Conservation (phyloP, 2,113 vertebrate species). For the Lepus timidus region DNA sequence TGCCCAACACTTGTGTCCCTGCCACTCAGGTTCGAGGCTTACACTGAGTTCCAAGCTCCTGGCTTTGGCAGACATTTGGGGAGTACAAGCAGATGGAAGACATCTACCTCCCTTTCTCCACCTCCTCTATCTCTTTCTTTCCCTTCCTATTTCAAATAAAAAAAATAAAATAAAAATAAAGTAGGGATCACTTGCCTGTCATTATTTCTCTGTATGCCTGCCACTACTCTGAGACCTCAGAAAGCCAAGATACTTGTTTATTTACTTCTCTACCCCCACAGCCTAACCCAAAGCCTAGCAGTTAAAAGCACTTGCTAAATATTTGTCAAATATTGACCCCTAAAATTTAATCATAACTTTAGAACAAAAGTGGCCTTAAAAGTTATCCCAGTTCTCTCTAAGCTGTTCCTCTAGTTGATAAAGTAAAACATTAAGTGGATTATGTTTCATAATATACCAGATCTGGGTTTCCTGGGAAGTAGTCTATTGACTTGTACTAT, state of each 20-base stretch:
- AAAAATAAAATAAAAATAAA: too few relatives aligned
- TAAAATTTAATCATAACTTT: conserved; percentile 37
- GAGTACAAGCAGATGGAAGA: too few relatives aligned
- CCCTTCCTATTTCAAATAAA: too few relatives aligned
- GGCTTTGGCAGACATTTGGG: too few relatives aligned
- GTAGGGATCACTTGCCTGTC: not conserved
- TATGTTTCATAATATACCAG: not conserved
- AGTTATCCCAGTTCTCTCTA: conserved; percentile 26
- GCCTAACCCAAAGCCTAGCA: not conserved
- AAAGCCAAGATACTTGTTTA: conserved; percentile 10
- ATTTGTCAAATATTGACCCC: not conserved
- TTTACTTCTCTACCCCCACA: not conserved
- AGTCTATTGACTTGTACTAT: not conserved
- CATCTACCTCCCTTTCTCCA: too few relatives aligned
- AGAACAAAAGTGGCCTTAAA: conserved; percentile 3
- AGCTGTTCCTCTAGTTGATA: conserved; percentile 12
- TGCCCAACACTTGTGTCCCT: too few relatives aligned
- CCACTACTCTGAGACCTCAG: not conserved
- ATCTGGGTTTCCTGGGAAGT: conserved; percentile 20
- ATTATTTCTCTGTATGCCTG: not conserved
- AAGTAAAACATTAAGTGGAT: not conserved
- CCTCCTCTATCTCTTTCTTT: too few relatives aligned
- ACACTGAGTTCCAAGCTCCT: too few relatives aligned
- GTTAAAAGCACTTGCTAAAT: conserved; percentile 22
- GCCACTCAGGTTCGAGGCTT: too few relatives aligned